Evolutionary conservation across 2,113 vertebrate species (phyloP), one percentile per base, ranked within the genome.

Genomic region (Bolborhynchus lineola): DNA sequence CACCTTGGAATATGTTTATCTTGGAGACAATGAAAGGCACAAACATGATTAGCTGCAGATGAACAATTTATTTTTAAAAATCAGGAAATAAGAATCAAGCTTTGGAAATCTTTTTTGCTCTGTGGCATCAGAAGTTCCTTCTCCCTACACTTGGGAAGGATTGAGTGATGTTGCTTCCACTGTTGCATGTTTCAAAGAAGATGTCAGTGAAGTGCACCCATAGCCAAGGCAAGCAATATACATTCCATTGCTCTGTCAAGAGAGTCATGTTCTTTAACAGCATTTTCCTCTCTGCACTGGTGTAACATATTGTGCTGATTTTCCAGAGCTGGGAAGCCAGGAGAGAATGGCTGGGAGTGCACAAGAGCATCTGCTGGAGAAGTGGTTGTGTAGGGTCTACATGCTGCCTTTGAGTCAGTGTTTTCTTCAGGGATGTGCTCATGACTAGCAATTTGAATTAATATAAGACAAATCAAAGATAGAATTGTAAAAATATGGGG

Each of bases 1-100:
- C 79, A 95, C 88, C 86, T 88, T 78, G 29, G 82, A 94, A 90
- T 88, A 78, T 84, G 35, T 95, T 96, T 69, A 49, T 96, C 21
- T 95, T 94, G 93, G 95, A 96, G 88, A 57, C 16, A 24, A 59
- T 0, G 2, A 68, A 88, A 88, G 60, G 68, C 10, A 1, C 41
- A 88, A 92, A 79, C 52, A 41, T 28, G 86, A 93, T 88, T 88
- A 93, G 86, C 50, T 80, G 29, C 88, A 89, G 92, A 93, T 94
- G 71, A 92, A 21, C 50, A 60, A 41, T 49, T 90, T 70, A 39
- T 74, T 88, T 52, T 39, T 35, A 64, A 94, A 78, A 75, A 90
- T 71, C 72, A 92, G 82, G 88, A 88, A 86, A 90, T 55, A 44
- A 50, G 68, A 92, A 64, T 52, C 65, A 41, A 64, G 33, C 7